Conservation (phyloP, 1,140 invertebrate genomes). For the Ceratoteleas bidentatus region DNA sequence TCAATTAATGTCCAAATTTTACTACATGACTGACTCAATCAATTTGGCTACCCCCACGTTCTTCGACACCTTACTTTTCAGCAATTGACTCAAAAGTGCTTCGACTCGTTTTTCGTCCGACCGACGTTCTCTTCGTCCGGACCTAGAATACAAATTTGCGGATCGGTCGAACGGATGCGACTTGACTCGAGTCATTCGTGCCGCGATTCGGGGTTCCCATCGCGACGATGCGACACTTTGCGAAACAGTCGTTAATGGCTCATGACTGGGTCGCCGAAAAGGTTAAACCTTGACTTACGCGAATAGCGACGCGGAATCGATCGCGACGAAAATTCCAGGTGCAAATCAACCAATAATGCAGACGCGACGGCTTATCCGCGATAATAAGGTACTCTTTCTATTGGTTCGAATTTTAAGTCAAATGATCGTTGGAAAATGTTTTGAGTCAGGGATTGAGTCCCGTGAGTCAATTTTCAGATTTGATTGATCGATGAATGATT, state of each 20-base stretch:
- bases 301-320: slow-evolving; percentile 50
- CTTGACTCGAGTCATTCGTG: slow-evolving; percentile 24
- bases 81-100: no score
- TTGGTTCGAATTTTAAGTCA: neutral
- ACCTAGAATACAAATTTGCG: neutral
- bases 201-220: slow-evolving; percentile 67
- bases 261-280: slow-evolving; percentile 46
- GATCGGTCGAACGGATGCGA: neutral
- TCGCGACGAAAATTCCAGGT: slow-evolving; percentile 45
- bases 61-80: no score
- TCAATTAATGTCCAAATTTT: no score
- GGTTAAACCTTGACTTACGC: slow-evolving; percentile 53
- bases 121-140: no score
- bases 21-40: no score
- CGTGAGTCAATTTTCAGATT: no score
- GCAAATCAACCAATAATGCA: slow-evolving; percentile 20
- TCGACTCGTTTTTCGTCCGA: no score
- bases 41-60: no score
- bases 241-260: slow-evolving; percentile 68
- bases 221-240: slow-evolving; percentile 68
- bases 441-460: no score
- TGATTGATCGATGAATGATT: no score
- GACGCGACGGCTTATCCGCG: neutral
- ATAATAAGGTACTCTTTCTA: neutral
- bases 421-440: no score